phyloP scores from a whole-genome alignment of 2,888 invertebrate species.

The Scaptomyza tumidula region DNA sequence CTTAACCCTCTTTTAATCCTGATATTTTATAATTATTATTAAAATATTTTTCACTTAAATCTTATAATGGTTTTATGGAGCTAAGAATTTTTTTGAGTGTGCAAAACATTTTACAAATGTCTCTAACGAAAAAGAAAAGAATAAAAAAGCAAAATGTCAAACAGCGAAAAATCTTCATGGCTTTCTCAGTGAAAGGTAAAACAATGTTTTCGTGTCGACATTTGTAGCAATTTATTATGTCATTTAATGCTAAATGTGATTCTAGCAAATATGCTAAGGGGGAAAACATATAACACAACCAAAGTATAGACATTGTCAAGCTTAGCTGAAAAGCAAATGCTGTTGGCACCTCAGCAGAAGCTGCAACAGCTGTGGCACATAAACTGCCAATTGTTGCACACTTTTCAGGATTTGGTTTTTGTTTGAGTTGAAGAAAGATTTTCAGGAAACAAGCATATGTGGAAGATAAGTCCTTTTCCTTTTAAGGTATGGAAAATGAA shows the following conservation, averaged over 20 bases:
- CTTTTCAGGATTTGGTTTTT: slow-evolving; percentile 19
- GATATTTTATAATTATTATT: neutral
- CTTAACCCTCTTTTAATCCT: neutral
- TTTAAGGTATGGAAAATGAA: neutral
- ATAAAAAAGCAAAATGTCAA: slow-evolving; percentile 20
- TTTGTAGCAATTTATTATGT: slow-evolving; percentile 74
- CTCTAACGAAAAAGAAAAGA: slow-evolving; percentile 1
- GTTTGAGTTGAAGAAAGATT: neutral
- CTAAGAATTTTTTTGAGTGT: neutral
- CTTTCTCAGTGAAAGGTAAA: slow-evolving; percentile 18
- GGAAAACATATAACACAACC: neutral
- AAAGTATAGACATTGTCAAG: neutral
- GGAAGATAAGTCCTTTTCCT: no score
- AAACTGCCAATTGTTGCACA: slow-evolving; percentile 51
- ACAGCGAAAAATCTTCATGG: slow-evolving; percentile 33
- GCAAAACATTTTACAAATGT: slow-evolving; percentile 54
- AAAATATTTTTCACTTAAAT: no score
- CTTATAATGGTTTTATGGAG: neutral
- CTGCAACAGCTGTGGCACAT: slow-evolving; percentile 49
- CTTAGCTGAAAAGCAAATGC: slow-evolving; percentile 32
- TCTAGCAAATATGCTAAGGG: slow-evolving; percentile 42
- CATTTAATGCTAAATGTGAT: slow-evolving; percentile 64
- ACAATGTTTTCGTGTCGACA: slow-evolving; percentile 64
- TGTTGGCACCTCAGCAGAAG: slow-evolving; percentile 47
- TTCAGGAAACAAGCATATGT: neutral